phyloP scores from a whole-genome alignment of 2,113 vertebrate genomes.

The Serilophus lunatus region DNA sequence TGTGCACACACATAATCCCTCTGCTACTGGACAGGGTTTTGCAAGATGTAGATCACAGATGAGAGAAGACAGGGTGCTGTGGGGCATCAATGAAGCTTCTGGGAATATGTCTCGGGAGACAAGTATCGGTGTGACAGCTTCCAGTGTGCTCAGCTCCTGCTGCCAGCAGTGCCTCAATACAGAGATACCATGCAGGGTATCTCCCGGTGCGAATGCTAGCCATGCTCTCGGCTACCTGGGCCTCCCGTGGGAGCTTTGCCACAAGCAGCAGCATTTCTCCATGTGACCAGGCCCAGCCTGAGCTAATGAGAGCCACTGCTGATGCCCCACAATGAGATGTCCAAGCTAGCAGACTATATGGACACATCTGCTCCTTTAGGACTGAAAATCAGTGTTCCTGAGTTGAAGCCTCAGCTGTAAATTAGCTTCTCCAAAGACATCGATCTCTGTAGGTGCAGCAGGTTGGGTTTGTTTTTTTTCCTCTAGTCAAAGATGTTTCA shows the following conservation, averaged over 20 bases:
- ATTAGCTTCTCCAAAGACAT: not conserved
- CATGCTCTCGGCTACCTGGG: not conserved
- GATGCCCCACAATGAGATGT: not conserved
- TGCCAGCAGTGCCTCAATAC: not conserved
- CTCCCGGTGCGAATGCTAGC: not conserved
- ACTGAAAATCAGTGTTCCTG: not conserved
- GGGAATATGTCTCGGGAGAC: not conserved
- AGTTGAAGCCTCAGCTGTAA: not conserved
- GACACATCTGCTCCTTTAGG: not conserved
- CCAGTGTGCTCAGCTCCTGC: not conserved
- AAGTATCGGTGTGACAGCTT: not conserved
- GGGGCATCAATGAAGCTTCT: not conserved
- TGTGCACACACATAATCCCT: not conserved
- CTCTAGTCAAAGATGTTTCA: not conserved
- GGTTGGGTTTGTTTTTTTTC: not conserved
- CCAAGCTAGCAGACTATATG: not conserved
- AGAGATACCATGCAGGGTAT: not conserved
- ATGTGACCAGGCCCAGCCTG: fast-evolving
- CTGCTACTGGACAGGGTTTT: not conserved
- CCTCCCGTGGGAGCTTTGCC: not conserved
- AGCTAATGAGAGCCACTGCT: fast-evolving
- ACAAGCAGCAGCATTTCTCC: not conserved
- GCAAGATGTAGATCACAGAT: not conserved
- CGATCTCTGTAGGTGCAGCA: not conserved
- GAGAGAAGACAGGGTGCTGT: not conserved